Percentiles rank a stretch among this genome's conserved stretches.
phyloP scores from a whole-genome alignment of 1,140 invertebrate genomes.

The Drosophila prosaltans region DNA sequence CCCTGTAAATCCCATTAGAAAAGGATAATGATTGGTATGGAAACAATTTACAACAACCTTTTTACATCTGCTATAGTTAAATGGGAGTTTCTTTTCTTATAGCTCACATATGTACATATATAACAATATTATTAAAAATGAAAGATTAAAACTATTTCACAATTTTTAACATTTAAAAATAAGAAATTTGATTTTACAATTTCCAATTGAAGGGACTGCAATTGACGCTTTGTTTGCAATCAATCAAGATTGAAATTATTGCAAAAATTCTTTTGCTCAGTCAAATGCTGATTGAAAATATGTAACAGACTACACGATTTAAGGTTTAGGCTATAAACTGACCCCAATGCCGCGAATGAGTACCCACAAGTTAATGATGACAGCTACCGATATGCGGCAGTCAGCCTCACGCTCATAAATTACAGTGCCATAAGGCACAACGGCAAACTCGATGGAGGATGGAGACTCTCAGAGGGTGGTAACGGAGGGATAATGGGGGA shows the following conservation, averaged over 20 bases:
- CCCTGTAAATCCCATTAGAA: too few relatives aligned
- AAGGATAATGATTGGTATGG: too few relatives aligned
- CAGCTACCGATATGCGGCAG: conserved; percentile 73
- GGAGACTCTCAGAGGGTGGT: conserved; percentile 5
- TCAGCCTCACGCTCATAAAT: conserved; percentile 52
- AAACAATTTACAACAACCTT: too few relatives aligned
- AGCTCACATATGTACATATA: too few relatives aligned
- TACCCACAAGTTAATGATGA: conserved; percentile 69
- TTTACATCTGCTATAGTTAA: too few relatives aligned
- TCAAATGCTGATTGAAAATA: neutral
- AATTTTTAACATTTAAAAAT: too few relatives aligned
- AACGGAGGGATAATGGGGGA: neutral
- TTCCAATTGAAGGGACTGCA: neutral
- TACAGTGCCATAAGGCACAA: conserved; percentile 71
- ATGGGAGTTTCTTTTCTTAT: too few relatives aligned
- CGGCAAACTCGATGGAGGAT: conserved; percentile 33
- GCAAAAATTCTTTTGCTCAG: neutral
- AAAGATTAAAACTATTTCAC: too few relatives aligned
- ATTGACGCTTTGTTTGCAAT: neutral
- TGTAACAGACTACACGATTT: conserved; percentile 13
- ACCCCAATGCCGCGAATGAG: conserved; percentile 50
- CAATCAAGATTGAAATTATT: neutral
- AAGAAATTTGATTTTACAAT: too few relatives aligned
- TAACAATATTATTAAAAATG: too few relatives aligned
- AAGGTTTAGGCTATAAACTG: conserved; percentile 48